Evolutionary conservation across 2,888 invertebrate genomes (phyloP), one percentile per base, ranked within the genome.

Genomic region (Platypus cylindrus): DNA sequence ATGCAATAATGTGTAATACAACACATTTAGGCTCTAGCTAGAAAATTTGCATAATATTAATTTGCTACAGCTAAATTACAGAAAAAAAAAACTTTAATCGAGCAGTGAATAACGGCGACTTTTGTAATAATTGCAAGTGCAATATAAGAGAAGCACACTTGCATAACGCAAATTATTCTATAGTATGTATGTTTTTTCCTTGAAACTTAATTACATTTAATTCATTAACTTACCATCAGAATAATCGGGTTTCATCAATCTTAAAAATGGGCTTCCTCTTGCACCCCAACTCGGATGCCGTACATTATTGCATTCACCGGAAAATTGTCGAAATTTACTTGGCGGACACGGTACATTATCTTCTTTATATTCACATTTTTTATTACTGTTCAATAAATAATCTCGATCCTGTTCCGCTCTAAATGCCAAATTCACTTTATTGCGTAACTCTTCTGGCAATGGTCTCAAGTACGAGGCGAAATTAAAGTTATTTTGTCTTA

Each of bases 251-350:
- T 75, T 70, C 43, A 86, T 54, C 11, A 83, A 62, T 43, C 86
- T 69, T 23, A 83, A 62, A 58, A 85, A 83, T 4, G 81, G 72
- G 32, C 81, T 80, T 5, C 83, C 81, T 20, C 85, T 68, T 32
- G 79, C 71, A 2, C 89, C 90, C 84, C 87, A 86, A 16, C 75
- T 75, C 2, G 85, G 73, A 56, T 85, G 82, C 25, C 84, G 68
- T 2, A 90, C 78, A 55, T 91, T 91, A 62, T 91, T 91, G 63
- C 91, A 91, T 52, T 80, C 78, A 0, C 86, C 89, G 30, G 79
- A 80, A 1, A 79, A 73, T 39, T 78, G 75, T 32, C 90, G 70
- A 62, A 78, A 89, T 59, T 83, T 85, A 64, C 78, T 81, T 2
- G 84, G 84, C 4, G 83, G 83, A 52, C 86, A 86, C 5, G 75